Percentiles rank a stretch among this genome's conserved stretches.
These are phyloP conservation scores for Danio choprae DNA, from an alignment of 2,797 vertebrate species.

Conservation along the genomic window DNA sequence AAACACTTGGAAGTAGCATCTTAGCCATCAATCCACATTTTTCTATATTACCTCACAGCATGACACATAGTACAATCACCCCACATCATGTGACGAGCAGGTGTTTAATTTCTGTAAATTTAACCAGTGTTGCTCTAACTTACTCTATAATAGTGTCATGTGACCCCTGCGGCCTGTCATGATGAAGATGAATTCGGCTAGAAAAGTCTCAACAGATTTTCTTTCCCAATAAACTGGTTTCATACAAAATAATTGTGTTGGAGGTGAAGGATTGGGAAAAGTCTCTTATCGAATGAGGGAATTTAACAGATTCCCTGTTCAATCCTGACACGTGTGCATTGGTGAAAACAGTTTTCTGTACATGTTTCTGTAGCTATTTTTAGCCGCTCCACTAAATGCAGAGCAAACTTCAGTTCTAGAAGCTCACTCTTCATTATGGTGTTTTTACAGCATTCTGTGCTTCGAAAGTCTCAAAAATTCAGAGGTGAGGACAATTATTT, in stretches of 20 bases:
- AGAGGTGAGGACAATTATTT: slow-evolving; percentile 17
- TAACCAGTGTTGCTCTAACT: not conserved
- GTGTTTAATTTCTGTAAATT: slow-evolving; percentile 32
- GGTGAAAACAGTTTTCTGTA: not conserved
- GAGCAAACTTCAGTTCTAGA: not conserved
- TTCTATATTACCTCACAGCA: not conserved
- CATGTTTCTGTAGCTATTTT: not conserved
- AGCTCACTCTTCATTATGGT: not conserved
- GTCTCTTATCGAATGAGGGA: not conserved
- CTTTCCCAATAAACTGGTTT: not conserved
- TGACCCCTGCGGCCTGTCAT: not conserved
- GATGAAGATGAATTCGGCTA: not conserved
- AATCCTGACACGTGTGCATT: not conserved
- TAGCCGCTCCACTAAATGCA: not conserved
- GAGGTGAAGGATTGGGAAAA: not conserved
- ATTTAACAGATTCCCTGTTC: not conserved
- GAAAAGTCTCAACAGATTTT: not conserved
- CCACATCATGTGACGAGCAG: slow-evolving; percentile 13
- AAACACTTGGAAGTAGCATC: not conserved
- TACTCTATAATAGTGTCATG: not conserved
- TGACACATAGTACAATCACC: not conserved
- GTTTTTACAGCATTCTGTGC: slow-evolving; percentile 1
- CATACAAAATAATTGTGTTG: not conserved
- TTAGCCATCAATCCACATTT: not conserved
- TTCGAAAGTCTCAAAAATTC: not conserved